Conservation (phyloP, 1,140 invertebrate genomes). For the Sitophilus oryzae region DNA sequence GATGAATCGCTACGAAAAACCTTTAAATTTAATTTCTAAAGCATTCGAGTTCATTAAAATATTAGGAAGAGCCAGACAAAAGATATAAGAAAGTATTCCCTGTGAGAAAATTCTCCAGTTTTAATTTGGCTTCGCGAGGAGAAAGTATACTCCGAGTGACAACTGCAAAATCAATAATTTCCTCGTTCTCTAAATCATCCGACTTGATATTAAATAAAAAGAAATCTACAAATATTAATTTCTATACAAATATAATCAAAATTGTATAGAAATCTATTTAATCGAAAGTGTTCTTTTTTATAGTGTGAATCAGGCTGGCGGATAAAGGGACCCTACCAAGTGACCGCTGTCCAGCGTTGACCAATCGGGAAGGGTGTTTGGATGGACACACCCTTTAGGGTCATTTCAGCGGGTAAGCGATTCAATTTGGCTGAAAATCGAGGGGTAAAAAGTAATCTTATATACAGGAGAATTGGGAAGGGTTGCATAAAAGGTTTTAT, state of each 20-base stretch:
- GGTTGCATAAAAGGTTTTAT: not conserved
- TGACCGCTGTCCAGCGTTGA: slow-evolving; percentile 29
- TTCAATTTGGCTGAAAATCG: not conserved
- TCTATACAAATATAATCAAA: not conserved
- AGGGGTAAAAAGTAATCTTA: not conserved
- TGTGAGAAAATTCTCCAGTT: slow-evolving; percentile 32
- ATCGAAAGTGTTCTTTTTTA: slow-evolving; percentile 7
- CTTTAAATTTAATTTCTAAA: too few species aligned
- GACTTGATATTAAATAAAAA: not conserved
- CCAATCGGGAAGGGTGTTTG: slow-evolving; percentile 23
- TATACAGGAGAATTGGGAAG: not conserved
- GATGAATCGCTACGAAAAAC: too few species aligned
- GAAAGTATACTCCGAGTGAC: slow-evolving; percentile 17
- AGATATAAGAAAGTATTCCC: slow-evolving; percentile 35
- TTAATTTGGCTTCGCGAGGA: slow-evolving; percentile 34
- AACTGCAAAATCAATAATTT: slow-evolving; percentile 21
- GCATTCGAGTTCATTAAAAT: too few species aligned
- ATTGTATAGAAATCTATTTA: too few species aligned
- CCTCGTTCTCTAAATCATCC: not conserved
- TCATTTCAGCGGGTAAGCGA: slow-evolving; percentile 2
- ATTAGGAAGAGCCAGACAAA: slow-evolving; percentile 11
- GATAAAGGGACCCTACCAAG: slow-evolving; percentile 3
- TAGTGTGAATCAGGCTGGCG: slow-evolving; percentile 13
- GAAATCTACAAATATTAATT: not conserved
- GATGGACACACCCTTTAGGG: slow-evolving; percentile 19